Conservation (phyloP, 1,140 invertebrate species). For the Pogonomyrmex barbatus region DNA sequence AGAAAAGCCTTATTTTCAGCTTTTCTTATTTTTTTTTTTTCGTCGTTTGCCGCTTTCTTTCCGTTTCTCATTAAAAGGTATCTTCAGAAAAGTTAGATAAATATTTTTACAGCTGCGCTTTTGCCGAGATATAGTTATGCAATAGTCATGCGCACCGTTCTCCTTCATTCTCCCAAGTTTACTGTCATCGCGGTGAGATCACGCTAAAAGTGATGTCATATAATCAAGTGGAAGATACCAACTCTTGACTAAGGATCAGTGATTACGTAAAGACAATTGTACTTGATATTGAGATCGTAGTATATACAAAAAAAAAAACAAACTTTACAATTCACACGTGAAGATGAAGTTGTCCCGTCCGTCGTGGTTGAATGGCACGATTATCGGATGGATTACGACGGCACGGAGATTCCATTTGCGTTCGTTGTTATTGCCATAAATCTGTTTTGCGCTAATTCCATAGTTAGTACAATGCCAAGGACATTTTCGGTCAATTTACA, state of each 20-base stretch:
- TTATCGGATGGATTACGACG: conserved; percentile 16
- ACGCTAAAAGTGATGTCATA: conserved; percentile 53
- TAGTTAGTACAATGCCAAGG: conserved; percentile 7
- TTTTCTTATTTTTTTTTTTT: too few relatives aligned
- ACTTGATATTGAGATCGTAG: background rate
- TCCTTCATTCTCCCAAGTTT: conserved; percentile 29
- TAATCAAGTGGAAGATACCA: conserved; percentile 24
- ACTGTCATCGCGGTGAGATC: conserved; percentile 50
- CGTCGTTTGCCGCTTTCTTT: background rate
- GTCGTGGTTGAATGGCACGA: background rate
- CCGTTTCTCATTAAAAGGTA: background rate
- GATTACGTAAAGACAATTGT: background rate
- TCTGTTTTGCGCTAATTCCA: conserved; percentile 2
- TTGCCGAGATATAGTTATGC: conserved; percentile 16
- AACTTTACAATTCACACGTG: background rate
- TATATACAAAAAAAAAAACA: background rate
- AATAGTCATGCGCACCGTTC: conserved; percentile 30
- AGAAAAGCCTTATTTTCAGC: background rate
- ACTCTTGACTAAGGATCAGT: conserved; percentile 39
- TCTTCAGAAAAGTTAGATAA: background rate
- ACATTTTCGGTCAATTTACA: conserved; percentile 40
- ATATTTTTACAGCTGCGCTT: conserved; percentile 20
- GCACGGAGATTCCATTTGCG: background rate
- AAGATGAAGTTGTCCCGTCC: conserved; percentile 10
- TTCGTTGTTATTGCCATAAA: conserved; percentile 2